Base-by-base conservation (phyloP, 2,888 invertebrate species). In the Allygus modestus region DNA sequence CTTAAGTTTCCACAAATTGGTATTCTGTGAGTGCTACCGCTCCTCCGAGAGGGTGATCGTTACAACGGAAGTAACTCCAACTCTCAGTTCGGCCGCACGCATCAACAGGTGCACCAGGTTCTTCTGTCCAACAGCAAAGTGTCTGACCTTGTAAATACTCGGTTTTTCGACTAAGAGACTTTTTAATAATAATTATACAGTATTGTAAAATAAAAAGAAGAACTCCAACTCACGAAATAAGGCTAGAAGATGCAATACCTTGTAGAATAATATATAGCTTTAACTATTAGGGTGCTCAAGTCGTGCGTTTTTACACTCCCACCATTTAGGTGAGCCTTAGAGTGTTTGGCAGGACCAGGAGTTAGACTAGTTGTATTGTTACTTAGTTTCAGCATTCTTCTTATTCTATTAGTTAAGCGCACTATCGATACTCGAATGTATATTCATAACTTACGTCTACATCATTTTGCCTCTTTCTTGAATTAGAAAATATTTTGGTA, bases 221-320 rank as follows among this genome's bases (percentile, higher is more conserved):
- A 84, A 85, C 83, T 83, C 83, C 85, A 85, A 84, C 84, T 83
- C 86, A 86, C 84, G 81, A 84, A 87, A 86, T 84, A 84, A 85
- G 71, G 86, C 86, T 87, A 87, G 87, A 85, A 82, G 85, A 86
- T 85, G 87, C 87, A 87, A 87, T 87, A 87, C 86, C 87, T 87
- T 87, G 87, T 87, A 87, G 87, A 85, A 69, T 81, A 84, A 86
- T 86, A 86, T 73, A 86, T 87, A 87, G 87, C 87, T 86, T 87
- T 86, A 87, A 87, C 85, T 87, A 85, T 86, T 87, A 87, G 87
- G 85, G 85, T 87, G 87, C 87, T 87, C 87, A 87, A 87, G 86
- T 82, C 43, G 75, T 65, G 84, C 75, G 75, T 84, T 86, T 86
- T 86, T 83, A 86, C 86, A 86, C 84, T 83, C 83, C 84, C 84